Evolutionary conservation across 1,140 invertebrate species (phyloP), one percentile per base, ranked within the genome.

Genomic region (Bombus polaris): DNA sequence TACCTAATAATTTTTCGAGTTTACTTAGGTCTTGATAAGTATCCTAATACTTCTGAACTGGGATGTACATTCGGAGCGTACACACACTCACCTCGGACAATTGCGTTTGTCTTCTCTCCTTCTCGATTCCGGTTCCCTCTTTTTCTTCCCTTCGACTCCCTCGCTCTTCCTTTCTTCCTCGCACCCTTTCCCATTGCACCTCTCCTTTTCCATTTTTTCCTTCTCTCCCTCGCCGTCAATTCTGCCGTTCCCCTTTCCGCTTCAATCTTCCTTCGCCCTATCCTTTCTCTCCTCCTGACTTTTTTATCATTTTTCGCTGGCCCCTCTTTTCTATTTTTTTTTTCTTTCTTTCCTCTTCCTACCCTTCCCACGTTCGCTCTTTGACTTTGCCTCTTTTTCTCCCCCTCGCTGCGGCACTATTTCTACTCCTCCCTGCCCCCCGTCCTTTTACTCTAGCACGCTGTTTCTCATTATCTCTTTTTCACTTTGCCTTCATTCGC

Each of bases 51-150:
- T 62, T 62, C 28, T 62, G 59, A 62, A 62, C 28, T 28, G 59
- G 28, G 59, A 28, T 62, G 59, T 62, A 62, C 59, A 9, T n/a
- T n/a, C 28, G 59, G 3, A 62, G 28, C 59, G 59, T 62, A 28
- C 65, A 57, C 42, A 70, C 72, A 44, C 25, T 18, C 42, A 76
- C 42, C 32, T 81, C 78, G 59, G 66, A 83, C 83, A 85, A 85
- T 81, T n/a, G 44, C 70, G 47, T 88, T 88, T 80, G 62, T 77
- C 82, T 80, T 80, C 70, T 79, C 44, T 74, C 68, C 28, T 78
- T 73, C 57, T 78, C 85, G 42, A 68, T 82, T 86, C 83, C 70
- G 62, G 79, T 75, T 77, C 59, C 68, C 47, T 42, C 39, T 13
- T 44, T 35, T 42, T 32, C 15, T 44, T 35, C 53, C 35, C 35